These are phyloP conservation scores for Drosophila peninsularis DNA, from an alignment of 2,888 invertebrate genomes.

Conservation along the genomic window DNA sequence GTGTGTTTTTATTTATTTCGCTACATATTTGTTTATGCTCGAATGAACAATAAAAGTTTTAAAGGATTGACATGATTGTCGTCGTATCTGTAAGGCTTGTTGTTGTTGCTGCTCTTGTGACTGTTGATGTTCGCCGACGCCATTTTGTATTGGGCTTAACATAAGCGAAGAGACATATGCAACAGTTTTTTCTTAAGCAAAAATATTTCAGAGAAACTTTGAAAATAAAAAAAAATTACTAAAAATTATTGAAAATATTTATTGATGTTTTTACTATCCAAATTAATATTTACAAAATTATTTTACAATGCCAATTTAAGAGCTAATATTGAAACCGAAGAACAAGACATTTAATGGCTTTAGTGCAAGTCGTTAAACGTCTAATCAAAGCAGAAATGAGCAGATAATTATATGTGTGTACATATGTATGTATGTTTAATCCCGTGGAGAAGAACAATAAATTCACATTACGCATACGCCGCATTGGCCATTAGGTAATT, in stretches of 20 bases:
- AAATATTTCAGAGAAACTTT: not conserved
- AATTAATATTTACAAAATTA: not conserved
- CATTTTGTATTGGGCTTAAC: slow-evolving; percentile 57
- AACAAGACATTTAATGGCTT: not conserved
- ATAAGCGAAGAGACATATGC: slow-evolving; percentile 39
- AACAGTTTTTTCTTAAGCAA: slow-evolving; percentile 53
- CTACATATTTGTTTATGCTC: slow-evolving; percentile 65
- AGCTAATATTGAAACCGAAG: not conserved
- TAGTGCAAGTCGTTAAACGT: slow-evolving; percentile 21
- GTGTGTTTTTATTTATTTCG: slow-evolving; percentile 66
- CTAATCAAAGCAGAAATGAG: slow-evolving; percentile 1
- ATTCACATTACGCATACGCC: slow-evolving; percentile 52
- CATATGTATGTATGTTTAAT: not conserved
- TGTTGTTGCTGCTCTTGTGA: slow-evolving; percentile 9
- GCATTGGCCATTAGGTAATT: slow-evolving; percentile 39
- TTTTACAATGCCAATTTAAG: not conserved
- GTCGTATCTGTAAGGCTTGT: slow-evolving; percentile 6
- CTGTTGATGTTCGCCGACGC: slow-evolving; percentile 34
- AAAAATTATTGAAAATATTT: not conserved
- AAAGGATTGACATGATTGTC: slow-evolving; percentile 69
- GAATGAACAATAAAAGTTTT: slow-evolving; percentile 74
- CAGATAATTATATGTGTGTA: not conserved
- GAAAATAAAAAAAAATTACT: not conserved
- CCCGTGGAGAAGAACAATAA: slow-evolving; percentile 10
- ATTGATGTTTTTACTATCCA: not conserved